Conservation (phyloP, 2,113 vertebrate genomes). For the Otocyon megalotis region DNA sequence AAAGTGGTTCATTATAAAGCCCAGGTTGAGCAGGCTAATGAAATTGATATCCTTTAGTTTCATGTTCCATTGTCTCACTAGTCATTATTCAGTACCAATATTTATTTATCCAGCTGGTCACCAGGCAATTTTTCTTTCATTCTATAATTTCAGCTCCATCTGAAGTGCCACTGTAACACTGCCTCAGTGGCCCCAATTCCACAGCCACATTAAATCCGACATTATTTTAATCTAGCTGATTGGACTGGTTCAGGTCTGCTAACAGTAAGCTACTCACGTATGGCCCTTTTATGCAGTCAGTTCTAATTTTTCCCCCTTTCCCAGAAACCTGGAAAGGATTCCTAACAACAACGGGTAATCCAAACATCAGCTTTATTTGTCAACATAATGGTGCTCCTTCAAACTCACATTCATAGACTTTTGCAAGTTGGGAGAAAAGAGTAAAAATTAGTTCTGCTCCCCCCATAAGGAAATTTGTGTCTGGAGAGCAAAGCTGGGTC, state of each 20-base stretch:
- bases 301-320: background rate
- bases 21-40: background rate
- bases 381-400: background rate
- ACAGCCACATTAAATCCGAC: constrained; percentile 14
- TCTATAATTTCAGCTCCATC: background rate
- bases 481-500: background rate
- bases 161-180: background rate
- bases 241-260: background rate
- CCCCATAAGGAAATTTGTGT: background rate
- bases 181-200: background rate
- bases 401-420: constrained; percentile 23
- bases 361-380: background rate
- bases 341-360: background rate
- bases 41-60: background rate
- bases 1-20: background rate
- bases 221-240: background rate
- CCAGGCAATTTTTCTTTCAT: background rate
- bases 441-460: background rate
- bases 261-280: background rate
- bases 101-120: background rate
- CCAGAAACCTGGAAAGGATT: constrained; percentile 3
- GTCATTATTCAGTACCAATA: background rate
- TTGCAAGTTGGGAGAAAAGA: background rate
- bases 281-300: background rate
- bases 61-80: background rate